Base-by-base conservation (phyloP, 2,113 vertebrate species). In the Heterotilapia buettikoferi region DNA sequence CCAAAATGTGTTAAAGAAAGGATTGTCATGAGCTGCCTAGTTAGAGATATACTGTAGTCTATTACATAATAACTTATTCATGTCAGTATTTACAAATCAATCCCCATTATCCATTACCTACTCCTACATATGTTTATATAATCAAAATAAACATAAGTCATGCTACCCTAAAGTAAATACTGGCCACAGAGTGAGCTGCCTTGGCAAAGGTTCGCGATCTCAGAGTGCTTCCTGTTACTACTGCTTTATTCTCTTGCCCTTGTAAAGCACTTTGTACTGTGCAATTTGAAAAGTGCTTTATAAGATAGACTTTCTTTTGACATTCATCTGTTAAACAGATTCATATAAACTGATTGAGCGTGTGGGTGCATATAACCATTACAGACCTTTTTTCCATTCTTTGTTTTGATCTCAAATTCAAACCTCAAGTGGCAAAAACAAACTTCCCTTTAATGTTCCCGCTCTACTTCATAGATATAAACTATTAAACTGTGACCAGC, bases 51-150 rank as follows among this genome's bases (percentile, higher is more conserved):
- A 66, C 33, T 38, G 61, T 7, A 66, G 31, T 0, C 33, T 66
- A 38, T 38, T 66, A 7, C 61, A 68, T 68, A 21, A 68, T 68
- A 21, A 21, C 19, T 68, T 68, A 68, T 13, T 68, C 33, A 21
- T 40, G 63, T 68, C 33, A 68, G 33, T 13, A 68, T 68, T 68
- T 68, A 68, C 63, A 68, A 68, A 68, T 40, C 33, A 68, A 68
- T 8, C 38, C 11, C 33, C 63, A 0, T 38, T 66, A 21, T n/a
- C 61, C 33, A 38, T 13, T 21, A 38, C 19, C 63, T 38, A 21
- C 11, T 68, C 33, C 33, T 68, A 68, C 33, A 68, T 66, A 38
- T 40, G 11, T 38, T 68, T 68, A 38, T 13, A 38, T 21, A 21
- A 38, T 68, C 33, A 68, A 68, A 68, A 68, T 38, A 38, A 68